Evolutionary conservation across 2,797 vertebrate species (phyloP).

Genomic region (Pipistrellus pipistrellus): DNA sequence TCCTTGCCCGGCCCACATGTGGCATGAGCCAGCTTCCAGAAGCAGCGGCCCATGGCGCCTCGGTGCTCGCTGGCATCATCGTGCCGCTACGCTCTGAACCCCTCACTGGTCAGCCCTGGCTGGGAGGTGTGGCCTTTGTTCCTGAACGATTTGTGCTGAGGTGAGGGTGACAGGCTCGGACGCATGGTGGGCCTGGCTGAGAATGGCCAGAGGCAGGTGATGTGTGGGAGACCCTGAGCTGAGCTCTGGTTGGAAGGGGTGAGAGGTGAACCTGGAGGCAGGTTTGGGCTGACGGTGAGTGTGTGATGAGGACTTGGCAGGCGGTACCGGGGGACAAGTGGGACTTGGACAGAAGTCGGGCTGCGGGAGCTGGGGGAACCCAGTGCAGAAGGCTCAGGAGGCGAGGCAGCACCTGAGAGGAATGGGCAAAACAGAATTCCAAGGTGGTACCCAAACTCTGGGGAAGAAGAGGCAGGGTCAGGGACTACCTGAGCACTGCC

Average conservation of each 20-base stretch:
- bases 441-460: neutral
- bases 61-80: fast-evolving
- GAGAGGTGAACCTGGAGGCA: neutral
- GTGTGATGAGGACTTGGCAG: neutral
- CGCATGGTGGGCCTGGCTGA: neutral
- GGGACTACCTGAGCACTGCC: neutral
- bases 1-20: fast-evolving
- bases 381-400: neutral
- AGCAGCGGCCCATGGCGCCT: neutral
- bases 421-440: neutral
- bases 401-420: neutral
- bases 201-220: neutral
- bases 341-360: neutral
- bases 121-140: neutral
- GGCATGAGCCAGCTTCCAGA: neutral
- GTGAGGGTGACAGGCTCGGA: neutral
- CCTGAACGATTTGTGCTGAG: no score
- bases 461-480: neutral
- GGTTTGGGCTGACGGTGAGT: neutral
- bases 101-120: neutral
- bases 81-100: neutral
- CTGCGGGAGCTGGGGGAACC: neutral
- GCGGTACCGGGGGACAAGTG: neutral
- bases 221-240: neutral
- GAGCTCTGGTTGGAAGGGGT: neutral